Evolutionary conservation across 2,113 vertebrate genomes (phyloP).

Genomic region (Ranitomeya variabilis): DNA sequence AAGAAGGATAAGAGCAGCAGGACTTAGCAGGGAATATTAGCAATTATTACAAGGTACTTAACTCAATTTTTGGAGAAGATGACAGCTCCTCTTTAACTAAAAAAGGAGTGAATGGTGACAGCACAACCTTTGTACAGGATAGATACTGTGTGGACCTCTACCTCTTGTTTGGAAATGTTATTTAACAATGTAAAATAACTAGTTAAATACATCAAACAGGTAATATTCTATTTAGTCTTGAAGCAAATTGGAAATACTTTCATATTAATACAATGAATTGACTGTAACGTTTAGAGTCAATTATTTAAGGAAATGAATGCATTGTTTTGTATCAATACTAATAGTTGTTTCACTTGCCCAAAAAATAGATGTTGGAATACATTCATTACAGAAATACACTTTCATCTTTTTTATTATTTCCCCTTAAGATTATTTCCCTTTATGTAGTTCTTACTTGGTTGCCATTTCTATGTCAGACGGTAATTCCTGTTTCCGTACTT

Average conservation of each 20-base stretch:
- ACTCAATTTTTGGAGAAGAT: no score
- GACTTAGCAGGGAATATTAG: no score
- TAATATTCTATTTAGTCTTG: conserved; percentile 63
- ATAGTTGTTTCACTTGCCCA: conserved; percentile 66
- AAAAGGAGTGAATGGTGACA: neutral
- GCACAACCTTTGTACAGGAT: neutral
- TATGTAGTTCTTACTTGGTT: neutral
- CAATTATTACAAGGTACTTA: no score
- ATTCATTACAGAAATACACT: conserved; percentile 64
- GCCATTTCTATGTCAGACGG: conserved; percentile 10
- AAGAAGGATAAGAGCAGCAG: no score
- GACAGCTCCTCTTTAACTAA: no score
- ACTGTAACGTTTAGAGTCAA: conserved; percentile 72
- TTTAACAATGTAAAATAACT: neutral
- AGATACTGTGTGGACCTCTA: neutral
- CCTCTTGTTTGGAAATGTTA: neutral
- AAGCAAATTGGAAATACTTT: conserved; percentile 69
- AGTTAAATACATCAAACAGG: conserved; percentile 59
- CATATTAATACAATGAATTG: conserved; percentile 71
- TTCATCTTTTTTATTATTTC: conserved; percentile 40
- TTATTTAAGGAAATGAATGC: conserved; percentile 74
- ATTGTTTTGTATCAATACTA: conserved; percentile 77
- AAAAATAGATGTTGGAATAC: conserved; percentile 73
- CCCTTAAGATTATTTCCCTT: neutral
- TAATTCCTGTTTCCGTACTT: conserved; percentile 17